Percentiles rank a stretch among this genome's conserved stretches.
Conservation (phyloP, 35 echinoderm and acorn worm species). For the Anneissia japonica region DNA sequence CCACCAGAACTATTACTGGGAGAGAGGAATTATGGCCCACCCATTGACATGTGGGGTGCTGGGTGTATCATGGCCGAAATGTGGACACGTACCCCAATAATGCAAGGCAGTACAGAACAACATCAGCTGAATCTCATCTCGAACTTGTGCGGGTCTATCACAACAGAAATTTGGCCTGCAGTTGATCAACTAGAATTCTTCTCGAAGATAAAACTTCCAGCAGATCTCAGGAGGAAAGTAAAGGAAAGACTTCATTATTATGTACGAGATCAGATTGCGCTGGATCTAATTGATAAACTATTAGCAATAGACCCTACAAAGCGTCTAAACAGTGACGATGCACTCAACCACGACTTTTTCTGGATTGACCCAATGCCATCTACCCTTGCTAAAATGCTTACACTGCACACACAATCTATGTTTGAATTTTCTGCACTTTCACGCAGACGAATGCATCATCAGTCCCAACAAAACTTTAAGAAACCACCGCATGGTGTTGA, state of each 20-base stretch:
- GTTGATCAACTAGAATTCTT: constrained; percentile 82
- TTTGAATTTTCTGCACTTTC: constrained; percentile 84
- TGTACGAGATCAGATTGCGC: constrained; percentile 84
- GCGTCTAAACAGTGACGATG: constrained; percentile 57
- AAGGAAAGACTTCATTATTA: constrained; percentile 82
- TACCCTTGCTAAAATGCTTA: constrained; percentile 67
- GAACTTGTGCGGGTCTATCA: constrained; percentile 82
- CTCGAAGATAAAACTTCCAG: constrained; percentile 67
- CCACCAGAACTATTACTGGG: constrained; percentile 94
- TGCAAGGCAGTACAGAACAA: constrained; percentile 96
- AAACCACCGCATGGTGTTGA: not conserved
- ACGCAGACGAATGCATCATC: constrained; percentile 41
- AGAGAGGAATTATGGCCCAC: constrained; percentile 84
- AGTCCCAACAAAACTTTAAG: not conserved
- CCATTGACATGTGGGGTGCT: constrained; percentile 90
- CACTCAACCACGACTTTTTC: constrained; percentile 94
- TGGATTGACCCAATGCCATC: constrained; percentile 85
- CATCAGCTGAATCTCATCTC: constrained; percentile 89
- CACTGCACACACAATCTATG: constrained; percentile 82
- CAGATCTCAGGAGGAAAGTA: constrained; percentile 86
- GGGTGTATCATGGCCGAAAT: constrained; percentile 97
- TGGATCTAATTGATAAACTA: constrained; percentile 89
- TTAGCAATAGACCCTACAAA: constrained; percentile 62
- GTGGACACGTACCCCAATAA: constrained; percentile 97
- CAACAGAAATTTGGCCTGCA: constrained; percentile 60